A percentile compares a stretch with the other conserved stretches of the same genome.
phyloP scores from a whole-genome alignment of 2,888 invertebrate species.

The Chymomyza fuscimana region DNA sequence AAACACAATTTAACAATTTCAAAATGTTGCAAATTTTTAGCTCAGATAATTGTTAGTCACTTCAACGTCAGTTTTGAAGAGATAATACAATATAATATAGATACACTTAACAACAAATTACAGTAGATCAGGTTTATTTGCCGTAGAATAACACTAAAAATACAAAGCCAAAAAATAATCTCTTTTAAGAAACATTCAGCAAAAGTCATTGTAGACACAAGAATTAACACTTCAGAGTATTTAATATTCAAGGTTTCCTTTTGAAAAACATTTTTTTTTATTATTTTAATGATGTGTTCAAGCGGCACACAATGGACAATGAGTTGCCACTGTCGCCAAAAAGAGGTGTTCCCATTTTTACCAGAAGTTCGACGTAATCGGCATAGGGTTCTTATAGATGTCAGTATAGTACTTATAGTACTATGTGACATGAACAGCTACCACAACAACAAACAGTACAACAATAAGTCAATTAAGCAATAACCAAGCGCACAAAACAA shows the following conservation, averaged over 20 bases:
- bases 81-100: not conserved
- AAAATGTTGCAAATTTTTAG: not conserved
- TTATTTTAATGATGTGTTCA: not conserved
- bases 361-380: not conserved
- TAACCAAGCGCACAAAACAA: slow-evolving; percentile 67
- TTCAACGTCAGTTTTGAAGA: not conserved
- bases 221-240: not conserved
- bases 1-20: not conserved
- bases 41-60: not conserved
- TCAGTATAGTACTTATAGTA: not conserved
- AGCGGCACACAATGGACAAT: not conserved
- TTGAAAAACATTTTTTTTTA: not conserved
- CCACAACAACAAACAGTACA: slow-evolving; percentile 28
- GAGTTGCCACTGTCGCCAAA: not conserved
- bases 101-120: not conserved
- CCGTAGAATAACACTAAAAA: not conserved
- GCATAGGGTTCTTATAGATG: not conserved
- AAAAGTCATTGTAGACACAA: not conserved
- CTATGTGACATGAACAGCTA: not conserved
- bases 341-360: not conserved
- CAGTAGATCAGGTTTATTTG: not conserved
- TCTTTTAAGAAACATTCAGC: not conserved
- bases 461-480: slow-evolving; percentile 68
- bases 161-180: not conserved
- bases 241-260: not conserved